Evolutionary conservation across 2,888 invertebrate species (phyloP).

Genomic region (Meiosimyza platycephala): DNA sequence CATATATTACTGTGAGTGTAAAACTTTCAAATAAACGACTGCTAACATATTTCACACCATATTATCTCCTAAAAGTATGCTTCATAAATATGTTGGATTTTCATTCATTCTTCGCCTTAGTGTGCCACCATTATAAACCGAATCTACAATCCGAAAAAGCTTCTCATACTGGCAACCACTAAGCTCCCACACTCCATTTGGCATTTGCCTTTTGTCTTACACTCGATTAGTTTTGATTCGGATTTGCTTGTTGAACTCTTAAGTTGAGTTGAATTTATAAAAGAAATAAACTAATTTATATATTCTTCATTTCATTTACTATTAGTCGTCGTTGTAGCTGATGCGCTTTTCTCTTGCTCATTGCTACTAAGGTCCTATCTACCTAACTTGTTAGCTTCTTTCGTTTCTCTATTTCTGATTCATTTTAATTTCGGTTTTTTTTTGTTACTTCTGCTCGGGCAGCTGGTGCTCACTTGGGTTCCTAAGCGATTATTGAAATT

Average conservation of each 20-base stretch:
- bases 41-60: constrained; percentile 4
- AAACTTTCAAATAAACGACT: not conserved
- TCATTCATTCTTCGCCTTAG: too few species aligned
- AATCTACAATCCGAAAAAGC: not conserved
- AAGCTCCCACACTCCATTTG: not conserved
- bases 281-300: constrained; percentile 18
- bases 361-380: too few species aligned
- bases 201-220: constrained; percentile 5
- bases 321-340: too few species aligned
- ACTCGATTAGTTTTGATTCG: constrained; percentile 24
- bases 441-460: not conserved
- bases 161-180: not conserved
- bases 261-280: constrained; percentile 10
- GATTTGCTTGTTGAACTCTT: constrained; percentile 20
- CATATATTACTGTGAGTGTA: not conserved
- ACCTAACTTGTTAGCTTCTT: too few species aligned
- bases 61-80: constrained; percentile 8
- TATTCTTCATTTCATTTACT: constrained; percentile 4
- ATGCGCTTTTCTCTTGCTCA: too few species aligned
- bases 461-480: not conserved
- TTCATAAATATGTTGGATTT: too few species aligned
- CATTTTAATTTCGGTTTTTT: not conserved
- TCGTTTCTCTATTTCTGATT: too few species aligned
- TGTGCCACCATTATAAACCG: not conserved
- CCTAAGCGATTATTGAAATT: constrained; percentile 24